Evolutionary conservation across 2,113 vertebrate genomes (phyloP).

Genomic region (Mungos mungo): DNA sequence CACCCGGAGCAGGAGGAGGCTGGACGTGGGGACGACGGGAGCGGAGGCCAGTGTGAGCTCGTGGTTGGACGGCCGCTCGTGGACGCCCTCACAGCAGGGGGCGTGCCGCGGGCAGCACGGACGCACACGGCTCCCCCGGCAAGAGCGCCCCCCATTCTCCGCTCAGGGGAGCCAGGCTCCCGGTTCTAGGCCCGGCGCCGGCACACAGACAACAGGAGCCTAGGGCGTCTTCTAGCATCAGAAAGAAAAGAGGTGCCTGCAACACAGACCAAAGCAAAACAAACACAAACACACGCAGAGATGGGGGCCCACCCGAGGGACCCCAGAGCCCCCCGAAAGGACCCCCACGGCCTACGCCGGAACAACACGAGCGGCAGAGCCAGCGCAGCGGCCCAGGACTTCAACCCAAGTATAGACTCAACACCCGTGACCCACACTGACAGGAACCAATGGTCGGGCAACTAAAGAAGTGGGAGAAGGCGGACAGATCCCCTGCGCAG

Average conservation of each 20-base stretch:
- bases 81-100: background rate
- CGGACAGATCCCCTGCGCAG: background rate
- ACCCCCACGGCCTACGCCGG: background rate
- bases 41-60: background rate
- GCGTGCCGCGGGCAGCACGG: background rate
- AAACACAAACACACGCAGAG: background rate
- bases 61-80: accelerated
- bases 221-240: background rate
- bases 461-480: background rate
- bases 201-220: background rate
- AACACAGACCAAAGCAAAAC: background rate
- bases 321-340: background rate
- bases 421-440: background rate
- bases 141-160: background rate
- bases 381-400: background rate
- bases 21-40: background rate
- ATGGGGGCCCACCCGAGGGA: background rate
- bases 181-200: background rate
- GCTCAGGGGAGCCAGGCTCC: background rate
- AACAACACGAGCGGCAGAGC: background rate
- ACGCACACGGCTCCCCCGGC: background rate
- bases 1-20: background rate
- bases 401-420: background rate
- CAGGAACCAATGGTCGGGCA: background rate
- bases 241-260: background rate